Evolutionary conservation across 2,797 vertebrate genomes (phyloP).

Genomic region (Percopsis omiscomaycus): DNA sequence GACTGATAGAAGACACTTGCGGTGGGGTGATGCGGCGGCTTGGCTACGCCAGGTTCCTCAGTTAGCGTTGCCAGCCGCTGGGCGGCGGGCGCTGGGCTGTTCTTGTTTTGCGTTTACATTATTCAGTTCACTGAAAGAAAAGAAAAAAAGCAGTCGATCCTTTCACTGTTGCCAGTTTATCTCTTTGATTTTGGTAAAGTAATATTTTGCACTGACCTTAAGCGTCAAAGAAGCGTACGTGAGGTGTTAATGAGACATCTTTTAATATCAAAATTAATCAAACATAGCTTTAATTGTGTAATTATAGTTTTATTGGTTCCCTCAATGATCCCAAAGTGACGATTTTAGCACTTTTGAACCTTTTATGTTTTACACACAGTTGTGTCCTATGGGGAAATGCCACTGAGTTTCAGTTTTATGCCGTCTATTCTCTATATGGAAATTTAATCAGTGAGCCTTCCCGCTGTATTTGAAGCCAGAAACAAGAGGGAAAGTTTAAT

Average conservation of each 20-base stretch:
- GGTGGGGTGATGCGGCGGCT: constrained; percentile 86
- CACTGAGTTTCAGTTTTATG: constrained; percentile 20
- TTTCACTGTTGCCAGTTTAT: constrained; percentile 36
- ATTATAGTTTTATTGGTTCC: constrained; percentile 8
- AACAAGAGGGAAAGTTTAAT: too few relatives aligned
- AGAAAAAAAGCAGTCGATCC: too few relatives aligned
- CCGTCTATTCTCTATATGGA: too few relatives aligned
- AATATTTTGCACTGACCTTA: constrained; percentile 82
- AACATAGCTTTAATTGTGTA: constrained; percentile 35
- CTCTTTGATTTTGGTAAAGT: constrained; percentile 31
- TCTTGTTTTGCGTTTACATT: too few relatives aligned
- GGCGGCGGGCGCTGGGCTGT: too few relatives aligned
- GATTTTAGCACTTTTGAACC: constrained; percentile 45
- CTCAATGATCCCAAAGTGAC: constrained; percentile 15
- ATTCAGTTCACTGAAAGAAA: too few relatives aligned
- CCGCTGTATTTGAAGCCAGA: too few relatives aligned
- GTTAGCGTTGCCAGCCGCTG: constrained; percentile 81
- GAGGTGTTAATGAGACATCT: constrained; percentile 49
- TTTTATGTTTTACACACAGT: constrained; percentile 24
- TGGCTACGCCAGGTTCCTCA: constrained; percentile 85
- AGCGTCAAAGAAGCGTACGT: constrained; percentile 52
- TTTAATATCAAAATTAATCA: constrained; percentile 65
- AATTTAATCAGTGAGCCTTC: too few relatives aligned
- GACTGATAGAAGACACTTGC: constrained; percentile 87
- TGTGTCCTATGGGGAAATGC: constrained; percentile 10